Percentiles rank a stretch among this genome's conserved stretches.
Conservation (phyloP, 2,888 invertebrate genomes). For the Dexiosoma caninum region DNA sequence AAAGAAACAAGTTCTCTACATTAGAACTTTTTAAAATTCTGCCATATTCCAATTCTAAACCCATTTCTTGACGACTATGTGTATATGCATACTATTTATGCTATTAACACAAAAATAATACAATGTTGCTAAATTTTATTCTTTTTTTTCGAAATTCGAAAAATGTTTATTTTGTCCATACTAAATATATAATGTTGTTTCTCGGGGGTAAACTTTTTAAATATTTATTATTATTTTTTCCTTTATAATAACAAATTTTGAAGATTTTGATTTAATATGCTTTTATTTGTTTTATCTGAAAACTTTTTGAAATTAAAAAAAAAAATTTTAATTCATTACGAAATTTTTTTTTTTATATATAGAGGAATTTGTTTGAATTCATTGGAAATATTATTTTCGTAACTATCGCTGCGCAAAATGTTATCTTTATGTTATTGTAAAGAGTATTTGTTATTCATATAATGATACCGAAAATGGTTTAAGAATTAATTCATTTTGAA, state of each 20-base stretch:
- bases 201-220: constrained; percentile 60
- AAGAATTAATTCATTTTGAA: too few species aligned
- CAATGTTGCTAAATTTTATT: constrained; percentile 29
- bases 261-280: background rate
- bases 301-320: too few species aligned
- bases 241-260: background rate
- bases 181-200: constrained; percentile 63
- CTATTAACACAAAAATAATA: background rate
- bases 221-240: too few species aligned
- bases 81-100: background rate
- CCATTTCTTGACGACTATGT: background rate
- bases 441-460: too few species aligned
- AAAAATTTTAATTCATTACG: too few species aligned
- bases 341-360: too few species aligned
- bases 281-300: background rate
- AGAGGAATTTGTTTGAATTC: too few species aligned
- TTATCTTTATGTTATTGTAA: too few species aligned
- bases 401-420: too few species aligned
- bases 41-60: constrained; percentile 37
- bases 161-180: background rate
- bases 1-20: background rate
- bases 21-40: constrained; percentile 18
- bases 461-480: too few species aligned
- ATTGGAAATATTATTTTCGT: too few species aligned
- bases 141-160: constrained; percentile 7